These are phyloP conservation scores for Bubo scandiacus DNA, from an alignment of 2,113 vertebrate genomes.

Conservation along the genomic window DNA sequence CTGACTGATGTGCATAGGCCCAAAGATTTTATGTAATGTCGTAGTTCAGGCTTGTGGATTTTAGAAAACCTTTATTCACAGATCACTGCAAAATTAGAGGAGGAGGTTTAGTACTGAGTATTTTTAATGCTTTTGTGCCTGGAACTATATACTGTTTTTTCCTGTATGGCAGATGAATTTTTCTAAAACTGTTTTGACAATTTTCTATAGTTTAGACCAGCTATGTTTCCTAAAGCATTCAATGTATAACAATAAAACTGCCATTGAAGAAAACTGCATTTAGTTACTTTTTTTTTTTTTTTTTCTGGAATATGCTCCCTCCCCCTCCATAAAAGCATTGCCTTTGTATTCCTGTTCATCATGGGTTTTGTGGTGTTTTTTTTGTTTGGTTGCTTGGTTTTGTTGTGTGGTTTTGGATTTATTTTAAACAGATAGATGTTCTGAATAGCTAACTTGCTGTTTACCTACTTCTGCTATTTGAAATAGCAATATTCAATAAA, in stretches of 20 bases:
- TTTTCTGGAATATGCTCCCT: background rate
- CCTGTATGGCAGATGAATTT: background rate
- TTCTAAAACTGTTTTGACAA: slow-evolving; percentile 6
- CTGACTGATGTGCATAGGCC: background rate
- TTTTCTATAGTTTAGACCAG: background rate
- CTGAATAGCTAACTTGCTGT: background rate
- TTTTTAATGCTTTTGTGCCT: background rate
- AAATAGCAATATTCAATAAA: background rate
- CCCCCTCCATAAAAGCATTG: background rate
- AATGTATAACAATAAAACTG: background rate
- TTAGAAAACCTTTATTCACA: background rate
- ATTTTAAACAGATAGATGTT: background rate
- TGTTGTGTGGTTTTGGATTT: background rate
- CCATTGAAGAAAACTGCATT: background rate
- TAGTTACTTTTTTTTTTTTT: background rate
- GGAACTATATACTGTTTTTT: background rate
- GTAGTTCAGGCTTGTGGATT: background rate
- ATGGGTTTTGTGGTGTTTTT: background rate
- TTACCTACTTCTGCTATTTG: background rate
- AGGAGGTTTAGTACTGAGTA: background rate
- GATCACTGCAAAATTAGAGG: background rate
- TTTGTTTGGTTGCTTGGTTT: background rate
- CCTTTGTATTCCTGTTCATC: background rate
- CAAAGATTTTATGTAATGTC: background rate
- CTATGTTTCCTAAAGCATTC: background rate